These are phyloP conservation scores for Himalopsyche tibetana DNA, from an alignment of 2,888 invertebrate species.

Conservation along the genomic window DNA sequence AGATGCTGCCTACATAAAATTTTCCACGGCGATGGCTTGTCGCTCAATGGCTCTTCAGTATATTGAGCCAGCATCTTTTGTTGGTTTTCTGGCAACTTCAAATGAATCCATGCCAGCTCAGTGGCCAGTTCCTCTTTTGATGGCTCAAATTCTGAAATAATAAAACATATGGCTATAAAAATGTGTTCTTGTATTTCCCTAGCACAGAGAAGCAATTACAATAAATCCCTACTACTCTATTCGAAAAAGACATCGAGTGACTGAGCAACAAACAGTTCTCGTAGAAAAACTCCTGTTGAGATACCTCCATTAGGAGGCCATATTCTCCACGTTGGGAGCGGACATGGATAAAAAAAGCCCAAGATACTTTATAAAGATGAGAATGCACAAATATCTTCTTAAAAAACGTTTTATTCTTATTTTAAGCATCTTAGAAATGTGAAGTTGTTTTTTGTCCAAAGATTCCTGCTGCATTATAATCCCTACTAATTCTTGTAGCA, in stretches of 20 bases:
- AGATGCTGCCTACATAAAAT: not conserved
- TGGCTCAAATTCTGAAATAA: slow-evolving; percentile 45
- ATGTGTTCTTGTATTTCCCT: not conserved
- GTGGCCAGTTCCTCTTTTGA: slow-evolving; percentile 54
- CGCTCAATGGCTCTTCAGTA: not conserved
- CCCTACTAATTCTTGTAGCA: too few species aligned
- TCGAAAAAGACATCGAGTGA: too few species aligned
- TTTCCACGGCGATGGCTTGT: not conserved
- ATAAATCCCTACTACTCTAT: not conserved
- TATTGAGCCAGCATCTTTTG: not conserved
- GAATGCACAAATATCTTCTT: not conserved
- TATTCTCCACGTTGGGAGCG: too few species aligned
- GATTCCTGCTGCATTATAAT: too few species aligned
- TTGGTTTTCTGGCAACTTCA: not conserved
- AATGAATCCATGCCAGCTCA: slow-evolving; percentile 54
- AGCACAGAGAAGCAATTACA: not conserved
- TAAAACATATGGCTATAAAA: not conserved
- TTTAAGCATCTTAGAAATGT: too few species aligned
- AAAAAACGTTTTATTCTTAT: not conserved
- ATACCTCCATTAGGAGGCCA: too few species aligned
- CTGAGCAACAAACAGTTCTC: too few species aligned
- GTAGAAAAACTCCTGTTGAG: too few species aligned
- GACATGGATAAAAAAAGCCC: too few species aligned
- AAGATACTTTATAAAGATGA: not conserved
- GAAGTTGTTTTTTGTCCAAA: too few species aligned